phyloP scores from a whole-genome alignment of 2,888 invertebrate species.

The Synanthedon tipuliformis region DNA sequence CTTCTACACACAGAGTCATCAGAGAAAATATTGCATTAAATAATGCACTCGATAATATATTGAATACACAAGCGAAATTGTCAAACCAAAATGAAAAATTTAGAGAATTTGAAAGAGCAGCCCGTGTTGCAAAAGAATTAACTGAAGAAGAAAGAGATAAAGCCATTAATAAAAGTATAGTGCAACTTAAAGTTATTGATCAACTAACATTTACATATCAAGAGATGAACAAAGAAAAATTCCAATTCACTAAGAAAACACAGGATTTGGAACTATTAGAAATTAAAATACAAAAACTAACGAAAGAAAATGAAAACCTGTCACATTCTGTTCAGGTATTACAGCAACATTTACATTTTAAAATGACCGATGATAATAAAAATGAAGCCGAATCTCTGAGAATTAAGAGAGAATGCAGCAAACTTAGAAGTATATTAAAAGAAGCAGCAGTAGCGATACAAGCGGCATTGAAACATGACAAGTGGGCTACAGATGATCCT shows the following conservation, averaged over 20 bases:
- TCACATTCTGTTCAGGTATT: constrained; percentile 55
- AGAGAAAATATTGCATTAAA: constrained; percentile 86
- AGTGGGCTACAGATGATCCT: constrained; percentile 42
- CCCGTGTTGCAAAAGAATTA: constrained; percentile 67
- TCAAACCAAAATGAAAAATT: constrained; percentile 72
- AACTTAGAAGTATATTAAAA: constrained; percentile 69
- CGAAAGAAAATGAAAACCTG: constrained; percentile 57
- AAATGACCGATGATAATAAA: constrained; percentile 57
- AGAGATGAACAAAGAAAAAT: constrained; percentile 56
- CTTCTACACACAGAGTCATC: constrained; percentile 87
- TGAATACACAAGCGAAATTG: constrained; percentile 73
- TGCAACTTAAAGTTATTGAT: constrained; percentile 75
- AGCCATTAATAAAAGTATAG: constrained; percentile 70
- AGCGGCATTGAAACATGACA: constrained; percentile 64
- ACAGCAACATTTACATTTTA: constrained; percentile 70
- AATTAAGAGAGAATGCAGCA: constrained; percentile 63
- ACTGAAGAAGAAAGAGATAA: constrained; percentile 74
- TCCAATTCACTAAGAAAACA: constrained; percentile 46
- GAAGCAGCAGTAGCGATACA: constrained; percentile 73
- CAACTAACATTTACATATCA: constrained; percentile 71
- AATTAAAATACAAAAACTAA: constrained; percentile 44
- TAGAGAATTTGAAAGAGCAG: constrained; percentile 67
- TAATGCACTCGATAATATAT: constrained; percentile 78
- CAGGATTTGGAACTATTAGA: constrained; percentile 46
- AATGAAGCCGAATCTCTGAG: constrained; percentile 51